Evolutionary conservation across 2,888 invertebrate genomes (phyloP), one percentile per base, ranked within the genome.

Genomic region (Drosophila leonis): DNA sequence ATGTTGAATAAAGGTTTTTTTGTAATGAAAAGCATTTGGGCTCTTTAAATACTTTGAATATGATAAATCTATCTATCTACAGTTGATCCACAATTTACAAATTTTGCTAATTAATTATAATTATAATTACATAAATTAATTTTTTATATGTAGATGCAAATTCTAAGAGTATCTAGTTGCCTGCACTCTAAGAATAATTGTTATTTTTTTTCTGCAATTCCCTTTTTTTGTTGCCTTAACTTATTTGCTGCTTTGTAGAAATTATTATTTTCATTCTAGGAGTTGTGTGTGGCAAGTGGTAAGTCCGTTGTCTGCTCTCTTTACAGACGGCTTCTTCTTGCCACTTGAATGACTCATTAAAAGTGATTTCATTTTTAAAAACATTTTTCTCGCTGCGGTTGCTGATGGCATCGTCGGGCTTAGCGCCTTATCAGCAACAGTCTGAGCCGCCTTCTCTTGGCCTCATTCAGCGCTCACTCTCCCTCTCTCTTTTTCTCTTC

Each of bases 321-420:
- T 51, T 33, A 18, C 67, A 52, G 66, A 46, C 52, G 67, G 66
- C 67, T 55, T 67, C 68, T 74, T 75, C 75, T 71, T 87, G 87
- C 90, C 88, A 88, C 89, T 90, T 88, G 87, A 87, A 90, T 87
- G 87, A 87, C 89, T 87, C 87, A 87, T 87, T 87, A 88, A 90
- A 87, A 90, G 79, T 87, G 90, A 87, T 88, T 87, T 87, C 88
- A 90, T 90, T 86, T 79, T 88, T 77, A 78, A 84, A 75, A 87
- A 80, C 75, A 85, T 85, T 88, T 82, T 75, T 68, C 82, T 73
- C 71, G 75, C 82, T 84, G 88, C 79, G 82, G 86, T 80, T 57
- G 83, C 83, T 72, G 71, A 80, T 61, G 80, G 77, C 77, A 67
- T 64, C 80, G 75, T 59, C 60, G 64, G 64, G 44, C 80, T 78